These are phyloP conservation scores for Cavia porcellus DNA, from an alignment of 2,113 vertebrate species.

Conservation along the genomic window DNA sequence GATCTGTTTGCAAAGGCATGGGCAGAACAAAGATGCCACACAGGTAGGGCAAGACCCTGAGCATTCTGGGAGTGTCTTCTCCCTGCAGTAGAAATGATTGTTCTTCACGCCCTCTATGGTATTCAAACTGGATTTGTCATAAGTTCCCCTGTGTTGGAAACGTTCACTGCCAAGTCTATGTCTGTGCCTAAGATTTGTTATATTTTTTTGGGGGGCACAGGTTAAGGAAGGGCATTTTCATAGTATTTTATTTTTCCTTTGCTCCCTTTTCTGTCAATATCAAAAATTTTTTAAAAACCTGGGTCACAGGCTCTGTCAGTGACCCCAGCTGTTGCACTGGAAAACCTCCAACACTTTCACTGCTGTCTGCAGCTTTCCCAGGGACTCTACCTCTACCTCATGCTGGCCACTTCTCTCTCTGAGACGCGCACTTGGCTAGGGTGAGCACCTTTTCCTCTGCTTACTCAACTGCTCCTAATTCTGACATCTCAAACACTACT, in stretches of 20 bases:
- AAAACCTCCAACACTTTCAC: not conserved
- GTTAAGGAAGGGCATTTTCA: not conserved
- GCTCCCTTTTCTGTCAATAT: not conserved
- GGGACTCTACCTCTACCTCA: not conserved
- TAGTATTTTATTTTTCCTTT: not conserved
- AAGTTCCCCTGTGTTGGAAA: conserved; percentile 26
- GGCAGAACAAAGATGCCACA: not conserved
- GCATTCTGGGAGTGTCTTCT: not conserved
- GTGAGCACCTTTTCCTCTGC: not conserved
- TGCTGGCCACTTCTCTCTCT: not conserved
- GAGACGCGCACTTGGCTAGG: not conserved
- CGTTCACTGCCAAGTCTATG: not conserved
- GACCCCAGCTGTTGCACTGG: not conserved
- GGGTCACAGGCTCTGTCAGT: not conserved
- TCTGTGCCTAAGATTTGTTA: not conserved
- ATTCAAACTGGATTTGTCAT: not conserved
- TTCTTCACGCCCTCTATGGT: not conserved
- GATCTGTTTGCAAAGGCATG: not conserved
- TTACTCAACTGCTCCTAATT: not conserved
- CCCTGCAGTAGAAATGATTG: not conserved
- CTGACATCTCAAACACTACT: too few relatives aligned
- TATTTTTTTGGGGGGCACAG: not conserved
- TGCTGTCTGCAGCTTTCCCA: not conserved
- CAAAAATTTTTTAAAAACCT: not conserved
- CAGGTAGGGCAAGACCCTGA: not conserved